Evolutionary conservation across 2,888 invertebrate species (phyloP), one percentile per base, ranked within the genome.

Genomic region (Fragum sueziense): DNA sequence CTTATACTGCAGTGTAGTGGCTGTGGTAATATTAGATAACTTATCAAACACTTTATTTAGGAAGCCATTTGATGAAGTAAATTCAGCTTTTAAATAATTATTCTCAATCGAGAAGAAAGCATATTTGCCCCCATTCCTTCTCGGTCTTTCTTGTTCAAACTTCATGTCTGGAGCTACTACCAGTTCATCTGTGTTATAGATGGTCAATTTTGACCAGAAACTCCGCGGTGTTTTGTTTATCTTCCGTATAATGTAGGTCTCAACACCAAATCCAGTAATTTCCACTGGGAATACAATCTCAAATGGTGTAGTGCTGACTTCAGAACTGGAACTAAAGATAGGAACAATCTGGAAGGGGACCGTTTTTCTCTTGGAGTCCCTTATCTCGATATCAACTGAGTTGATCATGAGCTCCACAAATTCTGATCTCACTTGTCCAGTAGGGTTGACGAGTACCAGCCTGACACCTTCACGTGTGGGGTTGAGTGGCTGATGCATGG

Each of bases 261-360:
- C 95, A 2, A 97, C 93, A 0, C 96, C 95, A 6, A 98, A 94
- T 0, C 97, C 95, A 11, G 96, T 95, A 68, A 98, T 92, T 47
- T 96, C 95, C 0, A 96, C 97, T n/a, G 97, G 94, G 92, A 98
- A 98, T 2, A 95, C 90, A 0, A 95, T 89, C 76, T 95, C 94
- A 90, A 94, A 95, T n/a, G 85, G 76, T 17, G 82, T 84, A 57
- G 81, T 70, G 57, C 86, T 52, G 76, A 90, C 78, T 82, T 87
- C 85, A 74, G 89, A 76, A 79, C 85, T 70, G 67, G 88, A 90
- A 89, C 95, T 95, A 96, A 96, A 96, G 14, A 96, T 95, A 0
- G 98, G 98, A 87, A 96, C 96, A n/a, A 98, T 95, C 93, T 98
- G 98, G 89, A 96, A 96, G 4, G 95, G 94, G 0, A 97, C 94